Evolutionary conservation across 2,113 vertebrate species (phyloP).

Genomic region (Saimiri boliviensis): DNA sequence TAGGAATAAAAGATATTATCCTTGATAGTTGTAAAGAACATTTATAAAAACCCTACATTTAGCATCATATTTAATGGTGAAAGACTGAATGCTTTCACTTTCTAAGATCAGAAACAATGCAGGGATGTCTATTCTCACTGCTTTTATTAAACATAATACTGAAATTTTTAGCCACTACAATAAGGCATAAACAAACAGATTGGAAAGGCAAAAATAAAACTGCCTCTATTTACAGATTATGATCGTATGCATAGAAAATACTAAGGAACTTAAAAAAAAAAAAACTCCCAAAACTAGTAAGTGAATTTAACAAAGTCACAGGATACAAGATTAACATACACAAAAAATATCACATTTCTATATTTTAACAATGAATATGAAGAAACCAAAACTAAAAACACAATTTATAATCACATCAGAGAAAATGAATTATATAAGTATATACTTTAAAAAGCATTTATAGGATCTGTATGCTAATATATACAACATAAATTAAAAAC

Average conservation of each 20-base stretch:
- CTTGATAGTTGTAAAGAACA: neutral
- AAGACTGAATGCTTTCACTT: neutral
- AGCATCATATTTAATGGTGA: neutral
- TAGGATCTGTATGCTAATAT: neutral
- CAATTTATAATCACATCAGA: neutral
- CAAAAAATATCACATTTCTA: neutral
- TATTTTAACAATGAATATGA: neutral
- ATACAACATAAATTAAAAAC: neutral
- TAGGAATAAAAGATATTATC: conserved; percentile 2
- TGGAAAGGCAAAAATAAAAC: neutral
- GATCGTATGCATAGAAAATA: neutral
- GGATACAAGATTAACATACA: neutral
- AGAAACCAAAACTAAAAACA: neutral
- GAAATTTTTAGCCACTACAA: neutral
- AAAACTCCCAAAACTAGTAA: conserved; percentile 7
- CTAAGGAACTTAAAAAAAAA: neutral
- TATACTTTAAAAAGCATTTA: neutral
- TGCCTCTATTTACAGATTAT: neutral
- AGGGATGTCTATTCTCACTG: neutral
- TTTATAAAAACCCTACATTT: neutral
- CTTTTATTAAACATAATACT: neutral
- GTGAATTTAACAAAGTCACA: neutral
- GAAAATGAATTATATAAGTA: neutral
- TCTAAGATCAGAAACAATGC: neutral
- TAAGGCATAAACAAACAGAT: neutral